Conservation (phyloP, 2,797 vertebrate genomes). For the Ceyx erithaca region DNA sequence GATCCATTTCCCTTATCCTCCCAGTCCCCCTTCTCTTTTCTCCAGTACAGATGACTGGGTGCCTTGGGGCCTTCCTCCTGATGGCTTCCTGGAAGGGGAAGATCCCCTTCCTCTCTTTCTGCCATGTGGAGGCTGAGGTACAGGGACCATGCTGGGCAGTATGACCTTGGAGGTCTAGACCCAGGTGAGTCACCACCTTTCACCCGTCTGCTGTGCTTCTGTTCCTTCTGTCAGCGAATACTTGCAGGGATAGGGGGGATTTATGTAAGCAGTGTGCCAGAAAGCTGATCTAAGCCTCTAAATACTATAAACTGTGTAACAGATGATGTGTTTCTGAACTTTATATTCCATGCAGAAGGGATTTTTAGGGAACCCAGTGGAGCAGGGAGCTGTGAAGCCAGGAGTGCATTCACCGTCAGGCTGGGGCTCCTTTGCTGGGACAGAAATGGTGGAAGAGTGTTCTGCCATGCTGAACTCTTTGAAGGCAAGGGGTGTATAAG, state of each 20-base stretch:
- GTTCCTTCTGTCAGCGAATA: background rate
- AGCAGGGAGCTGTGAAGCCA: background rate
- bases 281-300: background rate
- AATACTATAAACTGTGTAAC: background rate
- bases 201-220: background rate
- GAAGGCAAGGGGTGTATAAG: background rate
- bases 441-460: background rate
- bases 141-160: rapidly evolving
- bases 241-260: background rate
- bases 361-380: background rate
- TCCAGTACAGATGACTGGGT: background rate
- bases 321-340: background rate
- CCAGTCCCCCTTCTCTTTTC: background rate
- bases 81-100: background rate
- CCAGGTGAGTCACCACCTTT: background rate
- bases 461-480: background rate
- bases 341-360: background rate
- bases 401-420: background rate
- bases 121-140: rapidly evolving
- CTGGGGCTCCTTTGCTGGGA: background rate
- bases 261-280: background rate
- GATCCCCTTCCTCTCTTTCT: background rate
- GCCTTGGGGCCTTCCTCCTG: rapidly evolving
- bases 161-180: rapidly evolving
- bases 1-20: background rate